phyloP scores from a whole-genome alignment of 2,113 vertebrate species.

The Oryzias celebensis region DNA sequence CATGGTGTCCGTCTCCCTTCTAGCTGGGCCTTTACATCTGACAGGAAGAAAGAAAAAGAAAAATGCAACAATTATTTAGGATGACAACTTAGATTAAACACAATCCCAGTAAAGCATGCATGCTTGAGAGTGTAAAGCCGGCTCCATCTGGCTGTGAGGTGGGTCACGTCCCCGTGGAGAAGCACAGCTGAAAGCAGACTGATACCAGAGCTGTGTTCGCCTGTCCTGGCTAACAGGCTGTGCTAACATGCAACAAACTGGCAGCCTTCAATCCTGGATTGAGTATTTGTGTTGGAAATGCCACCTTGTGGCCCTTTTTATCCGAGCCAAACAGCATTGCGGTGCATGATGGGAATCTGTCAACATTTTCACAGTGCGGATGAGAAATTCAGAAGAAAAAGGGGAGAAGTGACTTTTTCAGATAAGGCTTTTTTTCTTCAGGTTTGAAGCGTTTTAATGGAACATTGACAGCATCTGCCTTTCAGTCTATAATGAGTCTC shows the following conservation, averaged over 20 bases:
- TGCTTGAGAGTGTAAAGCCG: conserved; percentile 20
- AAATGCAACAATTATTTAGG: conserved; percentile 21
- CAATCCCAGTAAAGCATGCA: conserved; percentile 22
- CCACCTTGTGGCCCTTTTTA: conserved; percentile 35
- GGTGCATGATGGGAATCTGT: conserved; percentile 37
- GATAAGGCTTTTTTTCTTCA: neutral
- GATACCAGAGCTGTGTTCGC: conserved; percentile 49
- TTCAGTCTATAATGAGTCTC: conserved; percentile 70
- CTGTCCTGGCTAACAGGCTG: conserved; percentile 62
- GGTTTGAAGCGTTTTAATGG: conserved; percentile 31
- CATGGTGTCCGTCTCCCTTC: conserved; percentile 94
- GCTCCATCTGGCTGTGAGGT: conserved; percentile 56
- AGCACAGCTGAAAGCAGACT: conserved; percentile 51
- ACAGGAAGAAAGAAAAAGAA: conserved; percentile 15
- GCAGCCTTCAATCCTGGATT: conserved; percentile 40
- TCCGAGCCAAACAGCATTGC: conserved; percentile 58
- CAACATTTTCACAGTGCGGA: conserved; percentile 31
- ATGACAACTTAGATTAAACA: conserved; percentile 36
- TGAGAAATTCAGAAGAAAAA: conserved; percentile 33
- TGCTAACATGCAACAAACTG: conserved; percentile 63
- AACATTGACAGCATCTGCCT: conserved; percentile 42
- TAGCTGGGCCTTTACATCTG: conserved; percentile 86
- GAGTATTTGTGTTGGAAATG: conserved; percentile 71
- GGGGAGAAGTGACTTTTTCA: neutral
- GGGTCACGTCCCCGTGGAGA: conserved; percentile 58